Evolutionary conservation across 2,888 invertebrate species (phyloP).

Genomic region (Pogonocherus hispidulus): DNA sequence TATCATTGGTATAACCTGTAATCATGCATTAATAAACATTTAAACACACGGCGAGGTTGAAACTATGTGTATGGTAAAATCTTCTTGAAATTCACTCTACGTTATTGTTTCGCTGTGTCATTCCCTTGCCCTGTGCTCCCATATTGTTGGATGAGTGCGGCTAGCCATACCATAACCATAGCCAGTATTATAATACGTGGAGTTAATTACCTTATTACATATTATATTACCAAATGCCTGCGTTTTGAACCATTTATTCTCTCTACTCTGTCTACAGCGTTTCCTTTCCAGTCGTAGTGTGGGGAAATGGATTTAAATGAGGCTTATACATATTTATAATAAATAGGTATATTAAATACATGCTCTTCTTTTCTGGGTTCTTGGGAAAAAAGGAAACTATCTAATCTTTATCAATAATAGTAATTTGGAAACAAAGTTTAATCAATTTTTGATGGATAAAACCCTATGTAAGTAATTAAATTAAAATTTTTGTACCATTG

Average conservation of each 20-base stretch:
- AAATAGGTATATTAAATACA: too few species aligned
- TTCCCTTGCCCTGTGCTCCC: not conserved
- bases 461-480: too few species aligned
- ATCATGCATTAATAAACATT: conserved; percentile 61
- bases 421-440: too few species aligned
- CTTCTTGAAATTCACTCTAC: conserved; percentile 26
- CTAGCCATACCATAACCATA: too few species aligned
- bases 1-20: conserved; percentile 53
- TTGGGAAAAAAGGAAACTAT: too few species aligned
- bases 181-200: not conserved
- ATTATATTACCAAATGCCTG: not conserved
- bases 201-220: not conserved
- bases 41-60: conserved; percentile 28
- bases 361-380: too few species aligned
- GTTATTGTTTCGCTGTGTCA: conserved; percentile 9
- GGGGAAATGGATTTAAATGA: not conserved
- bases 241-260: not conserved
- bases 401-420: too few species aligned
- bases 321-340: not conserved
- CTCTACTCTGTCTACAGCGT: not conserved
- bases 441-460: too few species aligned
- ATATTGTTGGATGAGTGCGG: not conserved
- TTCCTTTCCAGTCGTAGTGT: not conserved
- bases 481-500: too few species aligned
- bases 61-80: conserved; percentile 20